Conservation (phyloP, 2,113 vertebrate genomes). For the Zapornia atra region DNA sequence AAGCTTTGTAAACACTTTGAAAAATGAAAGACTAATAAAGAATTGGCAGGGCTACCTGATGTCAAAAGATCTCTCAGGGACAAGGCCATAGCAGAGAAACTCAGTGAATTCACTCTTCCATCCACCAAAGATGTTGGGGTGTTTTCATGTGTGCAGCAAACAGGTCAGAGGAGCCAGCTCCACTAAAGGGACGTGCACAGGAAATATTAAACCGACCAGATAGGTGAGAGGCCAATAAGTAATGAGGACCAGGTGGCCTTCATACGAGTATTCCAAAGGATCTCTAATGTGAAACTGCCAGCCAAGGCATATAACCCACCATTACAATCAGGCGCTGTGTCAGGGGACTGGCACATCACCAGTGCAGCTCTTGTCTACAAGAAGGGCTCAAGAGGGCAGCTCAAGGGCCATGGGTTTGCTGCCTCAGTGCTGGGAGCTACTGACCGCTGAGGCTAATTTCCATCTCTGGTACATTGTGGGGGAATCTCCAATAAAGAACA, state of each 20-base stretch:
- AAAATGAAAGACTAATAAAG: neutral
- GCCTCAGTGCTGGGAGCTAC: neutral
- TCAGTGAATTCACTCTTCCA: neutral
- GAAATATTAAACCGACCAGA: neutral
- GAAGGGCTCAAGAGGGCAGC: neutral
- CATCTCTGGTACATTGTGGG: neutral
- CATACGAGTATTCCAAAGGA: neutral
- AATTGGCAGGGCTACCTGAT: neutral
- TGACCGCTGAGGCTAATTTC: accelerated
- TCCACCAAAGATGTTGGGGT: accelerated
- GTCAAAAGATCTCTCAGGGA: neutral
- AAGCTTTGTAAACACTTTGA: neutral
- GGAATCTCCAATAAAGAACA: neutral
- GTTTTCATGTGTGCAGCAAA: neutral
- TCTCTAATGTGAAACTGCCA: neutral
- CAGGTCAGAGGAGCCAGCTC: neutral
- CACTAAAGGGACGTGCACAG: neutral
- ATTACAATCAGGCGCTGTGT: neutral
- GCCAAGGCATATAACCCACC: neutral
- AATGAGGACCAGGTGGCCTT: slow-evolving; percentile 13
- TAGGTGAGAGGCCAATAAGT: neutral
- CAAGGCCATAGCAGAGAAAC: neutral
- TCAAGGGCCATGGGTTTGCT: accelerated
- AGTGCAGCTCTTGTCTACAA: neutral
- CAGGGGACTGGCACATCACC: neutral